Conservation (phyloP, 2,888 invertebrate species). For the Cataglyphis livida region DNA sequence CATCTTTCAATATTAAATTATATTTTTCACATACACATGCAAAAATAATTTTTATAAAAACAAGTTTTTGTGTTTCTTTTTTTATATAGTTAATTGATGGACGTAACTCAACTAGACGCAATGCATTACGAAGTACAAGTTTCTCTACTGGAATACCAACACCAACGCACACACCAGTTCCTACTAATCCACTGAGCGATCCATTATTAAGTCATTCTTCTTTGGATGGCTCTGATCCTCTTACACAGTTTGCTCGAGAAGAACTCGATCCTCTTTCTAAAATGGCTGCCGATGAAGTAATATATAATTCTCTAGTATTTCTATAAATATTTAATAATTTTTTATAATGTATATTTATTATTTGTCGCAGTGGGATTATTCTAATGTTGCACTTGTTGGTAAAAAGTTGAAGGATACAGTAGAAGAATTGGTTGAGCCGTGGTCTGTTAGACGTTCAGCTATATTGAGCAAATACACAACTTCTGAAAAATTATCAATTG, state of each 20-base stretch:
- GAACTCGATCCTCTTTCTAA: slow-evolving; percentile 89
- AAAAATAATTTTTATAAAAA: slow-evolving; percentile 31
- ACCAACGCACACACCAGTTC: slow-evolving; percentile 82
- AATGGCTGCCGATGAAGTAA: slow-evolving; percentile 87
- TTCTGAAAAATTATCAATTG: slow-evolving; percentile 96
- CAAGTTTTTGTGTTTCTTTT: slow-evolving; percentile 25
- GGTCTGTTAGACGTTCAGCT: slow-evolving; percentile 91
- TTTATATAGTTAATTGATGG: slow-evolving; percentile 87
- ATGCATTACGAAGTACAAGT: slow-evolving; percentile 86
- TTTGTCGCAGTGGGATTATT: slow-evolving; percentile 83
- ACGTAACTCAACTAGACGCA: slow-evolving; percentile 86
- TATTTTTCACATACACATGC: background rate
- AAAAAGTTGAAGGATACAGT: slow-evolving; percentile 80
- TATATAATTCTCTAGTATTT: slow-evolving; percentile 45
- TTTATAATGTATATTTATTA: slow-evolving; percentile 23
- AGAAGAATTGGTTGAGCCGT: slow-evolving; percentile 89
- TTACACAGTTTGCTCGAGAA: slow-evolving; percentile 90
- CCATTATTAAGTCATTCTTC: slow-evolving; percentile 86
- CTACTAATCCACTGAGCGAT: slow-evolving; percentile 85
- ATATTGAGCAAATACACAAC: slow-evolving; percentile 97
- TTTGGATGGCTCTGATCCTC: slow-evolving; percentile 91
- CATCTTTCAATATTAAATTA: background rate
- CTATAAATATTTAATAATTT: slow-evolving; percentile 7
- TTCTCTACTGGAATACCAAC: slow-evolving; percentile 86
- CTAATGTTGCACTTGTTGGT: slow-evolving; percentile 74